A percentile compares a stretch with the other conserved stretches of the same genome.
Evolutionary conservation across 2,888 invertebrate genomes (phyloP).

Genomic region (Ophion ellenae): DNA sequence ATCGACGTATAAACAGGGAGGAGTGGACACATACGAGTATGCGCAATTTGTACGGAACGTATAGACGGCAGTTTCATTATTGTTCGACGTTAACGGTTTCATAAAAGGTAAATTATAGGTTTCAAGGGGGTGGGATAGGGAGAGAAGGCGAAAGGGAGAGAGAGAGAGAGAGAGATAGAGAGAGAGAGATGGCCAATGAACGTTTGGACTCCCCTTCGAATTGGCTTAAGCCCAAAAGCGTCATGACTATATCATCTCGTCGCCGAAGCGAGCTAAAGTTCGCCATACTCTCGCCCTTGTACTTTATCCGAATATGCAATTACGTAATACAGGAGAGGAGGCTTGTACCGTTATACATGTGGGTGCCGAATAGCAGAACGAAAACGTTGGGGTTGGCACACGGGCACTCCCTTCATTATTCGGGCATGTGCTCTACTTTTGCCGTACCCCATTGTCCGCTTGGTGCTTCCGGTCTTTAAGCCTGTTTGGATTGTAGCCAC

Average conservation of each 20-base stretch:
- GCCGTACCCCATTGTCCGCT: constrained; percentile 59
- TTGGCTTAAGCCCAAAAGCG: constrained; percentile 40
- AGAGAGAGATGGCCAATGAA: constrained; percentile 10
- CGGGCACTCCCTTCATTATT: constrained; percentile 55
- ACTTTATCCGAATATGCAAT: constrained; percentile 78
- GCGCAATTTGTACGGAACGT: constrained; percentile 3
- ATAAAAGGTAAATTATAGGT: constrained; percentile 75
- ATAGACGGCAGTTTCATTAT: constrained; percentile 52
- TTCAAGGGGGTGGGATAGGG: constrained; percentile 56
- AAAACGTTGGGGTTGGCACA: constrained; percentile 53
- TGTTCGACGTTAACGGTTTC: constrained; percentile 73
- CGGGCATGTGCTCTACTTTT: constrained; percentile 67
- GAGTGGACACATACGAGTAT: constrained; percentile 6
- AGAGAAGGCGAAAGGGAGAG: not conserved
- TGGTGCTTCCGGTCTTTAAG: constrained; percentile 15
- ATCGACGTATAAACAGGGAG: constrained; percentile 18
- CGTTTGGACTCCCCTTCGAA: constrained; percentile 46
- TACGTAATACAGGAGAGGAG: constrained; percentile 76
- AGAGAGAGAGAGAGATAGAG: not conserved
- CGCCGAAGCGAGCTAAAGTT: constrained; percentile 47
- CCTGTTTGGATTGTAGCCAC: not conserved
- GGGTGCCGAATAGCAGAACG: constrained; percentile 22
- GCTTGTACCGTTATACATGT: constrained; percentile 45
- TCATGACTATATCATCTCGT: constrained; percentile 45
- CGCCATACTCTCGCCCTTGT: constrained; percentile 74